Percentiles rank a stretch among this genome's conserved stretches.
Evolutionary conservation across 2,888 invertebrate genomes (phyloP).

Genomic region (Leistus spinibarbis): DNA sequence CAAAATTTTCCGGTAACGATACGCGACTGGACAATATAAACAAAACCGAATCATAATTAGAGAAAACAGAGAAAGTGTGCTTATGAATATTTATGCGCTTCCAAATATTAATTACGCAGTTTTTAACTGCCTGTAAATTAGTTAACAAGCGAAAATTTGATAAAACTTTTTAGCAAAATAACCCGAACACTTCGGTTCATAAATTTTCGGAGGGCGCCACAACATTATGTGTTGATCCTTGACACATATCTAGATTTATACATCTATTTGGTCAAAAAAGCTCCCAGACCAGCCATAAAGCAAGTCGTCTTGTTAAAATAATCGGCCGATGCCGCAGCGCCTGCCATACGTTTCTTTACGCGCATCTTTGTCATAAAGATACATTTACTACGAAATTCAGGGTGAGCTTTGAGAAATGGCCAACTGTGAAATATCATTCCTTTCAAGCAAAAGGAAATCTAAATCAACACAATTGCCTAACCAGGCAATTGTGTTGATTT

Average conservation of each 20-base stretch:
- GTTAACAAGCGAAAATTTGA: not conserved
- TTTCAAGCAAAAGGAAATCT: not conserved
- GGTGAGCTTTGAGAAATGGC: not conserved
- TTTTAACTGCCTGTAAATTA: not conserved
- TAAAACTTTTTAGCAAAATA: not conserved
- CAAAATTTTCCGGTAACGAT: not conserved
- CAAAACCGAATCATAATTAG: not conserved
- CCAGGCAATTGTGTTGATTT: not conserved
- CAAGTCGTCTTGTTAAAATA: conserved; percentile 23
- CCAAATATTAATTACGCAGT: not conserved
- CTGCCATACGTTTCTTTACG: not conserved
- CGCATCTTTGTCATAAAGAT: not conserved
- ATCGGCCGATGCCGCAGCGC: not conserved
- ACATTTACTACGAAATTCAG: not conserved
- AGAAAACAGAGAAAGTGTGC: not conserved
- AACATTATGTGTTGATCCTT: not conserved
- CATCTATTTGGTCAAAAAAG: conserved; percentile 25
- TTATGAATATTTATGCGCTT: not conserved
- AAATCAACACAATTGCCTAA: not conserved
- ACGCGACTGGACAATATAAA: not conserved
- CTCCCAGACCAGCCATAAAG: conserved; percentile 18
- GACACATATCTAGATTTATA: conserved; percentile 28
- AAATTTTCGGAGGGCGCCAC: not conserved
- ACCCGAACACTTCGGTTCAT: not conserved
- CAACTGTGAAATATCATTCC: not conserved